Conservation (phyloP, 2,797 vertebrate species). For the Hapalemur alaotrensis region DNA sequence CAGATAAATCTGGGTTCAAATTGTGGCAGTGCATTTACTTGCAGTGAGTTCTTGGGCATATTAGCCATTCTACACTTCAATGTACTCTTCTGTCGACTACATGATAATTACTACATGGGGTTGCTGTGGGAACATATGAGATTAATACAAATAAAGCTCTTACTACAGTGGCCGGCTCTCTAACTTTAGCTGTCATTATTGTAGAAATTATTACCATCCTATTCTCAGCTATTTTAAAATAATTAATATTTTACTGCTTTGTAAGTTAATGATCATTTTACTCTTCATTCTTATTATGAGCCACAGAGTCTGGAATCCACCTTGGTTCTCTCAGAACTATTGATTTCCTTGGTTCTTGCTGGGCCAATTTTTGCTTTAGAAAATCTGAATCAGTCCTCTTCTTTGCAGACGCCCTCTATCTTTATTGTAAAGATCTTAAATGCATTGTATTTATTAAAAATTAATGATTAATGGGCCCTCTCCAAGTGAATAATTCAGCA, state of each 20-base stretch:
- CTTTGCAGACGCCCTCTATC: neutral
- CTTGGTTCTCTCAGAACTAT: neutral
- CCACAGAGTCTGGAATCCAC: neutral
- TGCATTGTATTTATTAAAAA: slow-evolving; percentile 28
- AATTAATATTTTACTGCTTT: neutral
- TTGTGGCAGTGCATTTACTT: neutral
- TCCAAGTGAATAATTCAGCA: slow-evolving; percentile 24
- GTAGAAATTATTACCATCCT: neutral
- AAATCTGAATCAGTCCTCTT: neutral
- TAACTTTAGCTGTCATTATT: neutral
- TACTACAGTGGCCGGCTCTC: neutral
- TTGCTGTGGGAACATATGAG: neutral
- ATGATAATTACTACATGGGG: neutral
- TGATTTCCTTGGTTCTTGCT: neutral
- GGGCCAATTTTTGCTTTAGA: slow-evolving; percentile 23
- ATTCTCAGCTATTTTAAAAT: neutral
- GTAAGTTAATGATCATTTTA: neutral
- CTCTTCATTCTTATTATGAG: neutral
- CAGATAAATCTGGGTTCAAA: neutral
- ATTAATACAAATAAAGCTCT: neutral
- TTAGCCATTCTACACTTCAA: neutral
- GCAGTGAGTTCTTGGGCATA: neutral
- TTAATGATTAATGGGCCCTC: neutral
- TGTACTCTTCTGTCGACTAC: neutral
- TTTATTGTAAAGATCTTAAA: slow-evolving; percentile 35